Base-by-base conservation (phyloP, 2,888 invertebrate species). In the Lysandra bellargus region DNA sequence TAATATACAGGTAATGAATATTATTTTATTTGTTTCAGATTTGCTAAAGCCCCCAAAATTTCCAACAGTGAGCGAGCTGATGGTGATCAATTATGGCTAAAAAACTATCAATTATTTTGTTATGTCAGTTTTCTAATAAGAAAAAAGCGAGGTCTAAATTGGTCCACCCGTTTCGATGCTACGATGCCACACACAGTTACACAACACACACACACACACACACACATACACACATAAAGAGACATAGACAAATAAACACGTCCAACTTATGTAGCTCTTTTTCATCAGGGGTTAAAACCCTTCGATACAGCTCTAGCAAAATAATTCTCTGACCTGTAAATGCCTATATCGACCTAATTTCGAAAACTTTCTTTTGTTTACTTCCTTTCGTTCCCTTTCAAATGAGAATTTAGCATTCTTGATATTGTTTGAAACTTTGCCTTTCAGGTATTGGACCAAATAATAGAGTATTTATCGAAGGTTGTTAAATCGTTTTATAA, bases 391-490 rank as follows among this genome's bases (percentile, higher is more conserved):
- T 17, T 57, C 17, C 1, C 57, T 17, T 57, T 57, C 4, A 57
- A 53, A 53, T 0, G 53, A 53, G 17, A 17, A 4, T 57, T 17
- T 17, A 57, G 61, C 23, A 61, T 61, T 30, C 2, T 69, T 69
- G 33, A 30, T n/a, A 14, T 33, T 12, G 14, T 33, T 69, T 69
- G 1, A 14, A 33, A 33, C 14, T 69, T 9, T 69, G 14, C 33
- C 14, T 37, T 82, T 94, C 86, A 96, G 96, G 95, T 95, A 86
- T 87, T 96, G 87, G 95, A 96, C 89, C 93, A 95, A 89, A 92
- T 96, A 84, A 92, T 95, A 87, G 93, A 92, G 81, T 95, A 95
- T 83, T 89, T 95, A 86, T 90, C 94, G 76, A 94, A 92, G 83
- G 84, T 95, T 86, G 95, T 95, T 30, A 92, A 93, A 82, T 93